Base-by-base conservation (phyloP, 2,113 vertebrate species). In the Heterotis niloticus region DNA sequence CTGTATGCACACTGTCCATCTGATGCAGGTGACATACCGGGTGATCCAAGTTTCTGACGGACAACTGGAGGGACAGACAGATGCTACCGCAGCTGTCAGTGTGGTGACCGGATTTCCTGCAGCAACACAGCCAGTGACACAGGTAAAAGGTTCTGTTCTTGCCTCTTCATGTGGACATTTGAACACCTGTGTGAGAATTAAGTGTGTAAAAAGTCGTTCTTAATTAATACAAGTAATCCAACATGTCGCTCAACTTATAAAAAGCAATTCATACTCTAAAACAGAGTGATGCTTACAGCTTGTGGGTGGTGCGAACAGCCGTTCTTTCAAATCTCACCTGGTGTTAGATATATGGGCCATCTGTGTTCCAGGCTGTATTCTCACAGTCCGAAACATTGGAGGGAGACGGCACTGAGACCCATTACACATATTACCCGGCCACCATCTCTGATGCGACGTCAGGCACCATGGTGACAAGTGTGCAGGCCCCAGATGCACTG, bases 31-130 rank as follows among this genome's bases (percentile, higher is more conserved):
- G 88, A 97, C 96, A 84, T 98, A 97, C 85, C 89, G 95, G 76
- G 96, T 96, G 86, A 98, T 98, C 87, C 96, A 97, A 82, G 95
- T 98, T 76, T 94, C 95, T 0, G 96, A 98, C 71, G 94, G 96
- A 23, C 96, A 96, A 90, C 81, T 97, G 89, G 96, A 98, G 66
- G 93, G 92, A 52, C 95, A 96, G 90, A 90, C 94, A 0, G 95
- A 96, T 23, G 95, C 94, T 62, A 87, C 91, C 10, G 90, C 94
- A 0, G 95, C 96, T 26, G 96, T 98, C 86, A 96, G 95, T 78
- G 85, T 93, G 64, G 92, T 93, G 44, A 68, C 92, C 5, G 96
- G 96, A 4, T 98, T 96, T 78, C 96, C 96, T 0, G 91, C 94
- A 3, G 83, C 91, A 56, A 78, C 94, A 0, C 96, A 96, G 81